Evolutionary conservation across 2,113 vertebrate species (phyloP).

Genomic region (Axis porcinus): DNA sequence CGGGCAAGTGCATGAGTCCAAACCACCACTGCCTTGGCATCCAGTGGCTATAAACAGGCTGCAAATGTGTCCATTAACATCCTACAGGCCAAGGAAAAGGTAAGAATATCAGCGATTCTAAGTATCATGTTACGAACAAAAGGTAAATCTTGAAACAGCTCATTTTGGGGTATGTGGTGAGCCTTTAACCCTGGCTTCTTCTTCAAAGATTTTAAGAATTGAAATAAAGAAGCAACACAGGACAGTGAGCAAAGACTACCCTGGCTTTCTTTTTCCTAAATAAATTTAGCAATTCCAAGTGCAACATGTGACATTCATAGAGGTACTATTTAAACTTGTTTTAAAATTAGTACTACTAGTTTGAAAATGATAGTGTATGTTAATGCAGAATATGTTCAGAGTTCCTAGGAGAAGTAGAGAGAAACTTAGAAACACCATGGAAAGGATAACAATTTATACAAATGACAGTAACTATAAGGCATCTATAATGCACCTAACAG

Average conservation of each 20-base stretch:
- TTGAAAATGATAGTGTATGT: neutral
- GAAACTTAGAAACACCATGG: neutral
- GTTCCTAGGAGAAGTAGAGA: neutral
- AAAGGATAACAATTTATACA: neutral
- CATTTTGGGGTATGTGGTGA: rapidly evolving
- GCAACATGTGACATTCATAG: neutral
- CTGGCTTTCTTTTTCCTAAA: neutral
- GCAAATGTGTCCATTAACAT: rapidly evolving
- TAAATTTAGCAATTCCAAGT: conserved; percentile 23
- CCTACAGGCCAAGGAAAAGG: rapidly evolving
- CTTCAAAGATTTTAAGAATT: neutral
- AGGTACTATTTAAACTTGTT: conserved; percentile 26
- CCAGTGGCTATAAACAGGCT: neutral
- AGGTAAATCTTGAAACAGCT: neutral
- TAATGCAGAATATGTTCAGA: neutral
- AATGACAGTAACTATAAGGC: rapidly evolving
- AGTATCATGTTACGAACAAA: neutral
- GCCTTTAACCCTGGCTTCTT: neutral
- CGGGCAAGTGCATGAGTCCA: rapidly evolving
- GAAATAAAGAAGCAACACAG: neutral
- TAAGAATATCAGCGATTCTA: rapidly evolving
- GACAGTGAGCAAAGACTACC: neutral
- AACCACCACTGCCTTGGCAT: no score
- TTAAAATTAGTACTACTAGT: conserved; percentile 33
- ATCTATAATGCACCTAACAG: neutral